A percentile compares a stretch with the other conserved stretches of the same genome.
These are phyloP conservation scores for Drepanosiphum platanoidis DNA, from an alignment of 2,888 invertebrate species.

Conservation along the genomic window DNA sequence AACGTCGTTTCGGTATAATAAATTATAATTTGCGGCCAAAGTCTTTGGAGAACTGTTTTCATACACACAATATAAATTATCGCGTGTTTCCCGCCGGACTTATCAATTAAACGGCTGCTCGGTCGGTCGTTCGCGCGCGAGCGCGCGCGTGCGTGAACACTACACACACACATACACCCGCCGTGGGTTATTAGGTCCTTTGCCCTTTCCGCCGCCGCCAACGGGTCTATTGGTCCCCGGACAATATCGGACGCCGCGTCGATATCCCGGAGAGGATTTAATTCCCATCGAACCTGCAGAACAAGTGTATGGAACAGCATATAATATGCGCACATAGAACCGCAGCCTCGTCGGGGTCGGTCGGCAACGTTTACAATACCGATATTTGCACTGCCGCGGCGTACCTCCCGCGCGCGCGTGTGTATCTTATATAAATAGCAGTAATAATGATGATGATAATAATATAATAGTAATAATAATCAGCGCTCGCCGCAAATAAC, in stretches of 20 bases:
- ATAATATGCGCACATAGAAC: background rate
- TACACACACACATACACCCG: background rate
- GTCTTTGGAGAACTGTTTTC: background rate
- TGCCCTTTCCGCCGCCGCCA: background rate
- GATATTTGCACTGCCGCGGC: background rate
- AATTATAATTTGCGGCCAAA: background rate
- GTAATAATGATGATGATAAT: background rate
- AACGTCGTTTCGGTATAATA: background rate
- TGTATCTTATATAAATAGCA: background rate
- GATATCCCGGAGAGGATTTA: slow-evolving; percentile 42
- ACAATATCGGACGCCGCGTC: slow-evolving; percentile 14
- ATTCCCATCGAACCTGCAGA: background rate
- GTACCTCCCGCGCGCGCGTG: background rate
- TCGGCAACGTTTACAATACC: background rate
- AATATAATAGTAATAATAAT: background rate
- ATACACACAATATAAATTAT: slow-evolving; percentile 6
- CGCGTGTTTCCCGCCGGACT: slow-evolving; percentile 49
- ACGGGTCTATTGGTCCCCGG: slow-evolving; percentile 33
- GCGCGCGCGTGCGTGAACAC: background rate
- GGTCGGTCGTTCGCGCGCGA: background rate
- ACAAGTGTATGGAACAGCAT: no score
- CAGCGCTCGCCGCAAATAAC: background rate
- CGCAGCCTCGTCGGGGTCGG: background rate
- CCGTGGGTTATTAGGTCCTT: background rate
- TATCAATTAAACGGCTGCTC: slow-evolving; percentile 43